These are phyloP conservation scores for Callimorpha dominula DNA, from an alignment of 2,888 invertebrate genomes.

Conservation along the genomic window DNA sequence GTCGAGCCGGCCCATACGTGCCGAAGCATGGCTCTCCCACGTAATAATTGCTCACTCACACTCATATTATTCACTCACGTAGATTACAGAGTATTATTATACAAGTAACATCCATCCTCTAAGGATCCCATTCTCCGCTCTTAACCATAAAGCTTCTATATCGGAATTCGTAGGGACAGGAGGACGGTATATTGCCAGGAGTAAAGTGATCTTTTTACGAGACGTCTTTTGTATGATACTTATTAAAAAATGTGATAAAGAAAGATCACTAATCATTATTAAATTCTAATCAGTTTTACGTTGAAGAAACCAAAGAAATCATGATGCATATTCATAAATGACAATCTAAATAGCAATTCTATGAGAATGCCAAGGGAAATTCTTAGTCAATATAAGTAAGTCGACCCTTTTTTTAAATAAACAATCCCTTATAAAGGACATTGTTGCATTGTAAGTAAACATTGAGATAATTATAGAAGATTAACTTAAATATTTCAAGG, in stretches of 20 bases:
- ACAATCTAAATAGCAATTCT: constrained; percentile 36
- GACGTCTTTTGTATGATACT: background rate
- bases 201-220: background rate
- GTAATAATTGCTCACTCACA: no score
- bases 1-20: no score
- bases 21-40: no score
- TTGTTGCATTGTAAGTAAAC: constrained; percentile 24
- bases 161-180: background rate
- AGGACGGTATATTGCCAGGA: background rate
- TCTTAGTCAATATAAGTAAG: constrained; percentile 35
- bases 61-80: background rate
- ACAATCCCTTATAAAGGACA: constrained; percentile 24
- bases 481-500: constrained; percentile 35
- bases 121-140: background rate
- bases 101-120: background rate
- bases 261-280: no score
- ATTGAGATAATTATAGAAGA: constrained; percentile 24
- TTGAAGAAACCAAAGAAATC: constrained; percentile 20
- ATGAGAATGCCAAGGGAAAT: constrained; percentile 35
- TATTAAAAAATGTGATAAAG: background rate
- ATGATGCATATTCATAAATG: constrained; percentile 40
- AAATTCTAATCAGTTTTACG: constrained; percentile 21
- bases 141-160: background rate
- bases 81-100: background rate
- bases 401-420: constrained; percentile 30